Evolutionary conservation across 2,888 invertebrate species (phyloP).

Genomic region (Drosophila paramelanica): DNA sequence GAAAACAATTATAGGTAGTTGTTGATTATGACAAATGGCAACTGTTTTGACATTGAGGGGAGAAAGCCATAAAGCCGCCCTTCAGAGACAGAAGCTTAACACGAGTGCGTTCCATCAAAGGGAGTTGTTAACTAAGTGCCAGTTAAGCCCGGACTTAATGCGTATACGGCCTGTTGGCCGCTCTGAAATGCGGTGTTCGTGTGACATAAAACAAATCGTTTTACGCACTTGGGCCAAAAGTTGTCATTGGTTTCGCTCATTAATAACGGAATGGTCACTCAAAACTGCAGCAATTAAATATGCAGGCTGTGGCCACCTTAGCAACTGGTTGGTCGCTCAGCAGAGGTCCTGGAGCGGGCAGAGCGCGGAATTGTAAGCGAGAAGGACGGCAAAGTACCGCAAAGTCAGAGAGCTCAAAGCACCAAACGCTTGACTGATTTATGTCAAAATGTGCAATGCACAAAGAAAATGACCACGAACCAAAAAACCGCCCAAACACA

Average conservation of each 20-base stretch:
- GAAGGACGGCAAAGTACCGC: slow-evolving; percentile 22
- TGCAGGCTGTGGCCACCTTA: slow-evolving; percentile 46
- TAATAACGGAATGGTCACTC: slow-evolving; percentile 51
- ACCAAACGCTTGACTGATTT: slow-evolving; percentile 73
- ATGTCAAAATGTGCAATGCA: slow-evolving; percentile 76
- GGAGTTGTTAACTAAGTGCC: neutral
- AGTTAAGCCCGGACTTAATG: slow-evolving; percentile 10
- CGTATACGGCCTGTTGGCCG: neutral
- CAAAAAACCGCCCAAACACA: neutral
- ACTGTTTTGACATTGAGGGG: neutral
- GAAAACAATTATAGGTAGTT: neutral
- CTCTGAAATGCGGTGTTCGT: neutral
- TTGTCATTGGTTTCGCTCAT: slow-evolving; percentile 38
- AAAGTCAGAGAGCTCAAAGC: slow-evolving; percentile 59
- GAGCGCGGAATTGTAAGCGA: neutral
- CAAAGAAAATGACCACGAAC: slow-evolving; percentile 56
- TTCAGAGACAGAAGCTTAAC: too few species aligned
- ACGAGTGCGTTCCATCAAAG: neutral
- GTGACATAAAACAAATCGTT: slow-evolving; percentile 20
- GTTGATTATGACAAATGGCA: neutral
- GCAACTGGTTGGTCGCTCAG: neutral
- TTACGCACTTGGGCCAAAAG: slow-evolving; percentile 25
- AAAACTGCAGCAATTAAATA: slow-evolving; percentile 48
- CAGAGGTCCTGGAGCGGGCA: neutral
- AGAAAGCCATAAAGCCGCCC: neutral